Evolutionary conservation across 2,888 invertebrate genomes (phyloP), one percentile per base, ranked within the genome.

Genomic region (Brassicogethes aeneus): DNA sequence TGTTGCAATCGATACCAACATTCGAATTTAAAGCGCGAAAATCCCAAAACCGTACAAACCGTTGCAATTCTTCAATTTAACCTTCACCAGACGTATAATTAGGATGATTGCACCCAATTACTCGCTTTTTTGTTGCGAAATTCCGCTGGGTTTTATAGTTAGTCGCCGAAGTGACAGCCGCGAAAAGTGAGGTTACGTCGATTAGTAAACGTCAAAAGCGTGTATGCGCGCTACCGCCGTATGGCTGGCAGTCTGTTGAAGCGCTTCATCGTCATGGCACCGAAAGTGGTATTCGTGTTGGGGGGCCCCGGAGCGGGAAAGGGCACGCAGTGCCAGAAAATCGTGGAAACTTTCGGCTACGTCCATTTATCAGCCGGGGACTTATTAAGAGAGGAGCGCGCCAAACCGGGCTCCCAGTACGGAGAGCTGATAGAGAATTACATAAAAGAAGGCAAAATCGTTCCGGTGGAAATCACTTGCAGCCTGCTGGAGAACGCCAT

Each of bases 301-400:
- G 99, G 99, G 30, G 94, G 91, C 3, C 99, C 99, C 7, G 95
- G 99, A 17, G 83, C 93, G 52, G 99, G 99, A 12, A 99, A 99
- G 71, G 99, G 99, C 40, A 99, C 99, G 0, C 90, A 96, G 63
- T 99, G 99, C 68, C 72, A 79, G 17, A 78, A 82, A 49, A 95
- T 99, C 55, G 88, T 90, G 5, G 46, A 59, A 44, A 75, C 80
- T 56, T 91, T 76, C 64, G 84, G 79, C 41, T 92, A 86, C 62
- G 82, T 82, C 0, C 92, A 92, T 59, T 70, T 92, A 15, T 91
- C 91, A 2, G 92, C 92, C 38, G 92, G 99, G 0, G 99, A 99
- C 68, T 72, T 99, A 45, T 70, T 99, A 16, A 78, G 99, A 8
- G 92, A 87, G 56, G 99, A 99, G 71, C 77, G 93, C 2, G 74